phyloP scores from a whole-genome alignment of 2,797 vertebrate genomes.

The Jordanella pulchra region DNA sequence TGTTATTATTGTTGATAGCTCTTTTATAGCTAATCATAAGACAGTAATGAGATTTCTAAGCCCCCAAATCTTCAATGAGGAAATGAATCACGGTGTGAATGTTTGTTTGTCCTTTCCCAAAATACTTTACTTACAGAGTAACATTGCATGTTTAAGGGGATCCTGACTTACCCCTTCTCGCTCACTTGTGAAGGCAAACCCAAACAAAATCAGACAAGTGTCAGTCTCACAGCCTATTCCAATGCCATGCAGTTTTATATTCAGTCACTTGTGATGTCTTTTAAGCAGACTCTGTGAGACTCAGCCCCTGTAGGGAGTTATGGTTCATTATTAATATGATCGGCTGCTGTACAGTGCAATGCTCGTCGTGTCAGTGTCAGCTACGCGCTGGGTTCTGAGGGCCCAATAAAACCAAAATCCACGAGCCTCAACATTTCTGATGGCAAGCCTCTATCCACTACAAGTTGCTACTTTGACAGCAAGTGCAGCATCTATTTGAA shows the following conservation, averaged over 20 bases:
- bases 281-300: constrained; percentile 13
- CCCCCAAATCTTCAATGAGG: not conserved
- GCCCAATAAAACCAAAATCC: constrained; percentile 42
- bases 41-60: not conserved
- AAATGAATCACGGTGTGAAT: not conserved
- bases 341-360: constrained; percentile 14
- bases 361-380: constrained; percentile 18
- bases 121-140: not conserved
- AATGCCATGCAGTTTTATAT: constrained; percentile 22
- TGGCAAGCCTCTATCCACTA: constrained; percentile 31
- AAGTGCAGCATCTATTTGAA: constrained; percentile 39
- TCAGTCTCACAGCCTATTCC: constrained; percentile 14
- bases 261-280: constrained; percentile 26
- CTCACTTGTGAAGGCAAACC: not conserved
- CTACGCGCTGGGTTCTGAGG: constrained; percentile 31
- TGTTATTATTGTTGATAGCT: not conserved
- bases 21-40: not conserved
- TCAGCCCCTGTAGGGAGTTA: constrained; percentile 22
- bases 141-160: not conserved
- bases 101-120: not conserved
- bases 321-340: constrained; percentile 41
- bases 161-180: not conserved
- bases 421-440: constrained; percentile 44
- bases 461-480: constrained; percentile 47
- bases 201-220: not conserved